Percentiles rank a stretch among this genome's conserved stretches.
Conservation (phyloP, 30 jellyfish, hydroid and myxozoan genomes). For the Aurelia aurita region DNA sequence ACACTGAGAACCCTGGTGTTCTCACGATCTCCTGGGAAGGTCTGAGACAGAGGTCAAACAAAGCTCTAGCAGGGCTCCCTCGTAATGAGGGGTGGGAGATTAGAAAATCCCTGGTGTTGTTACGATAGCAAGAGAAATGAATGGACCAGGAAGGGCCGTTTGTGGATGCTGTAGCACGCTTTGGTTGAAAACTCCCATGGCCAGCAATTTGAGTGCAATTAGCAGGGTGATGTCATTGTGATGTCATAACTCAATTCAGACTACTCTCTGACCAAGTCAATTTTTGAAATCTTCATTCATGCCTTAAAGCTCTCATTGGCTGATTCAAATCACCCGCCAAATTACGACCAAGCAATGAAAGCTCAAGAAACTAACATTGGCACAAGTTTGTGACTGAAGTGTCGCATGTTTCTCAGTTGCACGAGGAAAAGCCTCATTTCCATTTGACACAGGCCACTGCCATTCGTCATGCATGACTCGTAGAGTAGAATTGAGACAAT, state of each 20-base stretch:
- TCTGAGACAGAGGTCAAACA: slow-evolving; percentile 82
- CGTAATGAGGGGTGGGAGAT: slow-evolving; percentile 77
- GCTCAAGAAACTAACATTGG: too few species aligned
- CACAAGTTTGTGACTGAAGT: too few species aligned
- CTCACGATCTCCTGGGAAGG: slow-evolving; percentile 85
- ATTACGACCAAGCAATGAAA: too few species aligned
- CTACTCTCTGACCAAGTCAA: slow-evolving; percentile 82
- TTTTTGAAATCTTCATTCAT: background rate
- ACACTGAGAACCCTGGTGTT: slow-evolving; percentile 46
- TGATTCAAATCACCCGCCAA: too few species aligned
- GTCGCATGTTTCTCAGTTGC: too few species aligned
- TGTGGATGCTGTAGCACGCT: slow-evolving; percentile 70
- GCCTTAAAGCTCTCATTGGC: too few species aligned
- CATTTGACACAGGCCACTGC: too few species aligned
- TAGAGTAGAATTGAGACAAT: too few species aligned
- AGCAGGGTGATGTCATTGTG: slow-evolving; percentile 73
- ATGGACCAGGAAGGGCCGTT: slow-evolving; percentile 29
- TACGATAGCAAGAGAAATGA: slow-evolving; percentile 71
- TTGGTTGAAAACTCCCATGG: slow-evolving; percentile 81
- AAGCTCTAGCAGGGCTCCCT: slow-evolving; percentile 83
- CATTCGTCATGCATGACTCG: too few species aligned
- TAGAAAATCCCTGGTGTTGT: slow-evolving; percentile 74
- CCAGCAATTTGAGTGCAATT: slow-evolving; percentile 90
- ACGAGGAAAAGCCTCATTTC: too few species aligned
- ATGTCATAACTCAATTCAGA: slow-evolving; percentile 86